Base-by-base conservation (phyloP, 2,113 vertebrate species). In the Vicugna pacos region DNA sequence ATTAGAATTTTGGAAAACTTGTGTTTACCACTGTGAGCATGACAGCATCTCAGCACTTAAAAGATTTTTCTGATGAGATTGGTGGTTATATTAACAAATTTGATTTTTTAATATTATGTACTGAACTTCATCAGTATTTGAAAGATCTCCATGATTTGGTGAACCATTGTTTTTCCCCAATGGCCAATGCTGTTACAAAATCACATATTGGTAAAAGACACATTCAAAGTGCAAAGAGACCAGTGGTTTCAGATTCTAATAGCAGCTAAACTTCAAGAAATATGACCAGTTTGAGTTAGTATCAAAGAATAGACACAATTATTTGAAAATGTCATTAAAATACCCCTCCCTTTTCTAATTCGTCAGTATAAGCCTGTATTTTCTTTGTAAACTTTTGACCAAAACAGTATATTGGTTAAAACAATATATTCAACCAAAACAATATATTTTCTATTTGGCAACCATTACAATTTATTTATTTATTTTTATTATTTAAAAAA, bases 1-100 rank as follows among this genome's bases (percentile, higher is more conserved):
- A 93, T 82, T 19, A 58, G 72, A 89, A 89, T 95, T 89, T 94
- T 30, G 46, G 80, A 64, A 94, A 96, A n/a, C 22, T n/a, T 58
- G 26, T 46, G 28, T 26, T 87, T 13, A 56, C 46, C 14, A 22
- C 28, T 11, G 48, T 89, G 73, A 77, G 12, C 62, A 26, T 87
- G 46, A 42, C 4, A 69, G 13, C 20, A 32, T 58, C 65, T 26
- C 2, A 30, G 26, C 60, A 26, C 62, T 79, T 85, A 46, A 62
- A 62, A 62, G 16, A 56, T 19, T 69, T 90, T 72, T 91, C 52
- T 22, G 14, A 69, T 72, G 75, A 87, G 85, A 56, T 65, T 1
- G 9, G 38, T 72, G 30, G 22, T 73, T 11, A 73, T 32, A 72
- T 65, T 75, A 76, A 79, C 38, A 13, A 77, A 48, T 93, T 22